Percentiles rank a stretch among this genome's conserved stretches.
Conservation (phyloP, 2,797 vertebrate species). For the Falco berigora region DNA sequence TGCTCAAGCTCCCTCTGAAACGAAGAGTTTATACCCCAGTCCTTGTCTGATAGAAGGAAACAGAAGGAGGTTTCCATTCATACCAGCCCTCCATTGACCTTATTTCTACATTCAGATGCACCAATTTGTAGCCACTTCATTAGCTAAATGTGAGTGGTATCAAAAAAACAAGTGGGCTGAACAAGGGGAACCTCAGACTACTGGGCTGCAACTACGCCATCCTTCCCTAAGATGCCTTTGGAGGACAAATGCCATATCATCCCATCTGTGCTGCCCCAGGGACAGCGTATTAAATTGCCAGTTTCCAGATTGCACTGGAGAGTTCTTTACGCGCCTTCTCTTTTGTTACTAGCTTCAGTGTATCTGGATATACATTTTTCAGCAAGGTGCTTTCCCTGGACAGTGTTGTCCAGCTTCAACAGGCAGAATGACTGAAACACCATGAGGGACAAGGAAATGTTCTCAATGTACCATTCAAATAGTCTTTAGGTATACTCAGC, state of each 20-base stretch:
- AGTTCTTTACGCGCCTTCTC: accelerated
- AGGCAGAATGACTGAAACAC: background rate
- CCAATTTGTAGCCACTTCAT: background rate
- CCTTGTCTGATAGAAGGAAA: background rate
- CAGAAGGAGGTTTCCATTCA: background rate
- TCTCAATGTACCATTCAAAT: background rate
- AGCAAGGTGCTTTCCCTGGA: background rate
- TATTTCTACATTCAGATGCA: background rate
- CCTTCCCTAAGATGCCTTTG: background rate
- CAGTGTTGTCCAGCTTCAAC: background rate
- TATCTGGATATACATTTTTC: background rate
- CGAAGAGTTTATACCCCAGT: background rate
- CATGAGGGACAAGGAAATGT: background rate
- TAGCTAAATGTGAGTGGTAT: background rate
- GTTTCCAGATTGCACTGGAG: background rate
- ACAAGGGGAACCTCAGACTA: background rate
- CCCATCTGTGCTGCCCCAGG: background rate
- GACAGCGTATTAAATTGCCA: background rate
- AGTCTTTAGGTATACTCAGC: background rate
- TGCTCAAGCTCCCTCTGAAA: background rate
- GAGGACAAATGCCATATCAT: background rate
- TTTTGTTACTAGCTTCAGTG: background rate
- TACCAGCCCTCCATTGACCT: background rate
- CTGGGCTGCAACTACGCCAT: accelerated
- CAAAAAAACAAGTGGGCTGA: background rate